A percentile compares a stretch with the other conserved stretches of the same genome.
phyloP scores from a whole-genome alignment of 2,113 vertebrate species.

The Ellobius talpinus region DNA sequence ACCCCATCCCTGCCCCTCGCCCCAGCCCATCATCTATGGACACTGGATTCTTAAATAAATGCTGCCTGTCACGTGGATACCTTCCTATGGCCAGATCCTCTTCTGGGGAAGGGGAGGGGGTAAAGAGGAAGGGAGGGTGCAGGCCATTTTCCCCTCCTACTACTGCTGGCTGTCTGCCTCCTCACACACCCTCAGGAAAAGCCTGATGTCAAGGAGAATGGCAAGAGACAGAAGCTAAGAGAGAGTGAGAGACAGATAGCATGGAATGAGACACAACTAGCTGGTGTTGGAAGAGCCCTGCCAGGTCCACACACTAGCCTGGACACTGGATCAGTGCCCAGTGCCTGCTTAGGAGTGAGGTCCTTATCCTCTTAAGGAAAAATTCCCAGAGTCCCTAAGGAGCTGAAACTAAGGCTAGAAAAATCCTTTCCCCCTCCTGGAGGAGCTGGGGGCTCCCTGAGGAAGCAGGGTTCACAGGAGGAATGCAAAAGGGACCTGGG shows the following conservation, averaged over 20 bases:
- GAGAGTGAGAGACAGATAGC: neutral
- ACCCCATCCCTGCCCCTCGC: neutral
- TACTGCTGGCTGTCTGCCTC: neutral
- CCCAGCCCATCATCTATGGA: slow-evolving; percentile 51
- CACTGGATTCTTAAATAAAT: slow-evolving; percentile 82
- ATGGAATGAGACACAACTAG: neutral
- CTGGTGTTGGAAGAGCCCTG: neutral
- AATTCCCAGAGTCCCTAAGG: slow-evolving; percentile 48
- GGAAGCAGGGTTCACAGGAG: neutral
- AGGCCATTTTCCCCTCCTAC: neutral
- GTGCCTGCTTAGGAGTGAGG: neutral
- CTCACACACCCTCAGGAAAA: neutral
- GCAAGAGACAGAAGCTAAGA: neutral
- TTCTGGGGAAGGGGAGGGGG: neutral
- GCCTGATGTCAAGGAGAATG: slow-evolving; percentile 47
- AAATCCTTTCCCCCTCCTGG: neutral
- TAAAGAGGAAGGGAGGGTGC: neutral
- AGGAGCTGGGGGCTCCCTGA: neutral
- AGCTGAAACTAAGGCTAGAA: neutral
- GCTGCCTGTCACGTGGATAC: slow-evolving; percentile 60
- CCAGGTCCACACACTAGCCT: neutral
- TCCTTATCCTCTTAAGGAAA: slow-evolving; percentile 25
- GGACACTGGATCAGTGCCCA: neutral
- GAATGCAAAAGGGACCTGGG: neutral
- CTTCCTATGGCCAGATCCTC: neutral